phyloP scores from a whole-genome alignment of 2,888 invertebrate species.

The Rosalia funebris region DNA sequence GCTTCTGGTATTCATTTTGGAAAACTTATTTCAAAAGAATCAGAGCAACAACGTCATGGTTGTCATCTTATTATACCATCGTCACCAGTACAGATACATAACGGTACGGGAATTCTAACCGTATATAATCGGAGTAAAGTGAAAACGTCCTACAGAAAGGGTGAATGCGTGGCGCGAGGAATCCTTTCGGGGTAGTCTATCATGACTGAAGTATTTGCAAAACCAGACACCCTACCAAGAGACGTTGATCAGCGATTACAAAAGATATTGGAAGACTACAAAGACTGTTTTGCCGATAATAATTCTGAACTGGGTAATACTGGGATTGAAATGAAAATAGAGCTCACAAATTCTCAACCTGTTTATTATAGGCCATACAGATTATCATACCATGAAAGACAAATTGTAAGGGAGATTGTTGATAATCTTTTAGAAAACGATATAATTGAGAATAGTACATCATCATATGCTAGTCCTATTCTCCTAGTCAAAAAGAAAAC shows the following conservation, averaged over 20 bases:
- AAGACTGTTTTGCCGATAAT: background rate
- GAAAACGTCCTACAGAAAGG: too few species aligned
- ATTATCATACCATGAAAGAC: background rate
- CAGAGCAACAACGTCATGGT: too few species aligned
- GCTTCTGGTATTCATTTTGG: too few species aligned
- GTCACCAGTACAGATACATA: too few species aligned
- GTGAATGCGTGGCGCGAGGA: too few species aligned
- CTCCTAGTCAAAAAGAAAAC: background rate
- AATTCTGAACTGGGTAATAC: background rate
- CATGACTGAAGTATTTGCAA: too few species aligned
- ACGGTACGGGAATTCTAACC: too few species aligned
- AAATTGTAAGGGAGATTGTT: background rate
- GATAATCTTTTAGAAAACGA: background rate
- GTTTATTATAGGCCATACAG: background rate
- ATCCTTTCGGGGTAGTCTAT: too few species aligned
- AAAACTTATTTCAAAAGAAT: too few species aligned
- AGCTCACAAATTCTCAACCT: background rate
- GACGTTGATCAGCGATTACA: background rate
- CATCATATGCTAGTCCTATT: background rate
- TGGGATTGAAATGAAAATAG: background rate
- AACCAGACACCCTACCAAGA: background rate
- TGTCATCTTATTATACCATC: too few species aligned
- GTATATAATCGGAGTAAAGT: too few species aligned
- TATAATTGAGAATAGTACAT: background rate
- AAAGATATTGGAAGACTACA: background rate